Base-by-base conservation (phyloP, 1,140 invertebrate species). In the Phortica variegata region DNA sequence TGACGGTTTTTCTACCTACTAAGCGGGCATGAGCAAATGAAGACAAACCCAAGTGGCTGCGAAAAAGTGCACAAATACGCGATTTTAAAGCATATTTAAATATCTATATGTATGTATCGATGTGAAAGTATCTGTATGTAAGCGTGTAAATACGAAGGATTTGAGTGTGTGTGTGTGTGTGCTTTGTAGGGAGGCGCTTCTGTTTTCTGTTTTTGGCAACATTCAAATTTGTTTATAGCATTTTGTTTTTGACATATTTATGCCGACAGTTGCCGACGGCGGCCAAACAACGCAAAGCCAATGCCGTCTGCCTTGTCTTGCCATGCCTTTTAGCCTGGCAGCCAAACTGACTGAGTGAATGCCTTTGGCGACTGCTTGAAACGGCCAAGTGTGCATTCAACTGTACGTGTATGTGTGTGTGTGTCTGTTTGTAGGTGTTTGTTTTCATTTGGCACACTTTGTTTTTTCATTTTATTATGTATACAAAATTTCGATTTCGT, bases 141-240 rank as follows among this genome's bases (percentile, higher is more conserved):
- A n/a, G n/a, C n/a, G n/a, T n/a, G n/a, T n/a, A n/a, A n/a, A n/a
- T n/a, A n/a, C n/a, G n/a, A n/a, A n/a, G n/a, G n/a, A 58, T 58
- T 65, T 52, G 23, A 26, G 23, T 26, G 23, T 5, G 23, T n/a
- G 23, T 26, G 23, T 26, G 5, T 26, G 23, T 26, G 5, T 26
- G n/a, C n/a, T n/a, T n/a, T 26, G 5, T 26, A 26, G 23, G 10
- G 5, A 26, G 23, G 5, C 10, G 23, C 23, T n/a, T 21, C 32
- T 43, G 34, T 10, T 26, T 26, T 26, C 10, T 20, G 39, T 36
- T 31, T 45, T 49, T 60, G 52, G 37, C 51, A 57, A 60, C 57
- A 60, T 69, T 69, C 60, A 65, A 69, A 69, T 69, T 68, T 68
- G 65, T 68, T 68, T 68, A 69, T 63, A 60, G 60, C 60, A 58